phyloP scores from a whole-genome alignment of 2,113 vertebrate species.

The Tragelaphus imberbis region DNA sequence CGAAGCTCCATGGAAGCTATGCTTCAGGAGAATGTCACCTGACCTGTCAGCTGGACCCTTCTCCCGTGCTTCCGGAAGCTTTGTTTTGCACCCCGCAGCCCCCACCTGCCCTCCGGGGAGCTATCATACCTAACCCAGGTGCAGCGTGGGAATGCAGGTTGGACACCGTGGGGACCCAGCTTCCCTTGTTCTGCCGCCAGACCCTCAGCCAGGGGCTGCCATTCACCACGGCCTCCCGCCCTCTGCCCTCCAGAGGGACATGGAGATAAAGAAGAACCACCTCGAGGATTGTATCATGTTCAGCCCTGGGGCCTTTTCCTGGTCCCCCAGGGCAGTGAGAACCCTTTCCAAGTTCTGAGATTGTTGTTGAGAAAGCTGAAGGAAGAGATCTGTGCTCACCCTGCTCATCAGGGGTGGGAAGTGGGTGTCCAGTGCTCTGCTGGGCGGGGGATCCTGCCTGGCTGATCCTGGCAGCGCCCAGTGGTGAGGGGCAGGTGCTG shows the following conservation, averaged over 20 bases:
- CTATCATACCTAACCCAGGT: not conserved
- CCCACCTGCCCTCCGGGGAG: not conserved
- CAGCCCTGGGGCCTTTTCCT: slow-evolving; percentile 3
- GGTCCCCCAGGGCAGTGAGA: not conserved
- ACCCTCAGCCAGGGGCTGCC: not conserved
- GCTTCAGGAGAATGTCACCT: not conserved
- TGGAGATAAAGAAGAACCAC: not conserved
- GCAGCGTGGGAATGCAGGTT: no score
- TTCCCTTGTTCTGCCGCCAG: not conserved
- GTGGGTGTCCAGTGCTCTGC: fast-evolving
- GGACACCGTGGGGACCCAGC: fast-evolving
- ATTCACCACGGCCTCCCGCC: not conserved
- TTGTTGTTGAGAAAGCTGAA: not conserved
- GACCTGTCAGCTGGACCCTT: not conserved
- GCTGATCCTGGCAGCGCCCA: fast-evolving
- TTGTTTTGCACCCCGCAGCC: not conserved
- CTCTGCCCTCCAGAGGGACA: not conserved
- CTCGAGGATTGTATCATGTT: not conserved
- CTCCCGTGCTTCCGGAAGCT: not conserved
- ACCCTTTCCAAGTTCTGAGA: not conserved
- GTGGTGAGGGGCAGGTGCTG: not conserved
- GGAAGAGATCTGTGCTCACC: not conserved
- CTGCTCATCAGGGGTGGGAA: not conserved
- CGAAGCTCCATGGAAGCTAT: not conserved
- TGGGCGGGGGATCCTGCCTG: fast-evolving